phyloP scores from a whole-genome alignment of 2,888 invertebrate genomes.

The Pilophorus perplexus region DNA sequence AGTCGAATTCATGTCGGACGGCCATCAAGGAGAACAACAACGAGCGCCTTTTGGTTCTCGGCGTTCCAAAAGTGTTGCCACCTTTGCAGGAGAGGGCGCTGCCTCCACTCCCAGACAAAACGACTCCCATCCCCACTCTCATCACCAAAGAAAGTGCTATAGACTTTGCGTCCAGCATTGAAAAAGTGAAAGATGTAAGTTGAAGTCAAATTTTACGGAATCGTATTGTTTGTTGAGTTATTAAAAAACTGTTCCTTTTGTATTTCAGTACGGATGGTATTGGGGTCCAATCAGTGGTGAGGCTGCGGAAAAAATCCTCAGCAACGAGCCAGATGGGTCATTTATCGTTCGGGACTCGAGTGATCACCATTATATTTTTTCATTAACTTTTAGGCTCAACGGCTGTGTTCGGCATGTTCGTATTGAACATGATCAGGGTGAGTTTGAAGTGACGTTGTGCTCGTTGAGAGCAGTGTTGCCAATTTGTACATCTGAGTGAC shows the following conservation, averaged over 20 bases:
- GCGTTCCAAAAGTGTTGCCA: constrained; percentile 44
- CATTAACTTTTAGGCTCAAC: constrained; percentile 87
- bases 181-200: constrained; percentile 91
- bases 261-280: constrained; percentile 85
- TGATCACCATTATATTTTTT: constrained; percentile 93
- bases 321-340: constrained; percentile 89
- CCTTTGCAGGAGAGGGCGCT: constrained; percentile 65
- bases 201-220: no score
- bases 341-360: constrained; percentile 92
- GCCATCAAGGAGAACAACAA: constrained; percentile 25
- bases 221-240: neutral
- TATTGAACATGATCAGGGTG: constrained; percentile 93
- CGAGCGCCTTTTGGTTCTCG: constrained; percentile 47
- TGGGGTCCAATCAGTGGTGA: constrained; percentile 92
- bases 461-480: no score
- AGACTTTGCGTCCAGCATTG: constrained; percentile 88
- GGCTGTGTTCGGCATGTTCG: constrained; percentile 85
- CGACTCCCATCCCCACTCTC: constrained; percentile 45
- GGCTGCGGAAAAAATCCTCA: constrained; percentile 85
- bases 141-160: constrained; percentile 57
- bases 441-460: no score
- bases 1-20: constrained; percentile 15
- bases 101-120: constrained; percentile 61
- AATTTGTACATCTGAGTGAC: no score
- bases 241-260: neutral